These are phyloP conservation scores for Protobothrops mucrosquamatus DNA, from an alignment of 2,113 vertebrate species.

Conservation along the genomic window DNA sequence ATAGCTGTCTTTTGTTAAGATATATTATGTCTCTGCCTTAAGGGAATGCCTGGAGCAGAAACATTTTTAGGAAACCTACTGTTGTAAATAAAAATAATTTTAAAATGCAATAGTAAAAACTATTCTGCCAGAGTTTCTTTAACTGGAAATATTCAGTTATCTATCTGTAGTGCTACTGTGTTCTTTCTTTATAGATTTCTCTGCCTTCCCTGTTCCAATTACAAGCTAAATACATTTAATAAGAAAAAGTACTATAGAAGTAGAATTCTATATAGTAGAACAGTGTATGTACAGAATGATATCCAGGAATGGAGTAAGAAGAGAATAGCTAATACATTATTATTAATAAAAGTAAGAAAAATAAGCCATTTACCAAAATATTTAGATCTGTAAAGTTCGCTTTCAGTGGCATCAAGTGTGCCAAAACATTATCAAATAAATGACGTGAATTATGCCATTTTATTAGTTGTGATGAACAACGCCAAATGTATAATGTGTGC, in stretches of 20 bases:
- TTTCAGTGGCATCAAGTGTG: not conserved
- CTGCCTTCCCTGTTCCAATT: not conserved
- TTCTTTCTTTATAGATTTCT: not conserved
- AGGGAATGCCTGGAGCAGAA: conserved; percentile 58
- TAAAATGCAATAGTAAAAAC: conserved; percentile 38
- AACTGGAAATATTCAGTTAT: conserved; percentile 47
- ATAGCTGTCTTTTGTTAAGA: conserved; percentile 54
- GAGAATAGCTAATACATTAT: not conserved
- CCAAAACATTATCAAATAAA: not conserved
- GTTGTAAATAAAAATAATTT: conserved; percentile 49
- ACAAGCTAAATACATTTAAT: conserved; percentile 55
- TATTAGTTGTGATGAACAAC: not conserved
- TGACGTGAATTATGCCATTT: not conserved
- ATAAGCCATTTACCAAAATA: not conserved
- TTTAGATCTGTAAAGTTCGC: not conserved
- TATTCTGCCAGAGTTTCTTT: conserved; percentile 47
- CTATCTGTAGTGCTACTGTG: conserved; percentile 52
- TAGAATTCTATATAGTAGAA: conserved; percentile 39
- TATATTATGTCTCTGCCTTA: conserved; percentile 45
- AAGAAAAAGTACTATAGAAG: conserved; percentile 5
- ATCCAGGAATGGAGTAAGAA: not conserved
- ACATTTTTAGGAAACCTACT: conserved; percentile 60
- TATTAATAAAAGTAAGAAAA: not conserved
- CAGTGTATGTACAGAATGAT: conserved; percentile 3
- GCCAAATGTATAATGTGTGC: not conserved